These are phyloP conservation scores for Phaetusa simplex DNA, from an alignment of 2,113 vertebrate species.

Conservation along the genomic window DNA sequence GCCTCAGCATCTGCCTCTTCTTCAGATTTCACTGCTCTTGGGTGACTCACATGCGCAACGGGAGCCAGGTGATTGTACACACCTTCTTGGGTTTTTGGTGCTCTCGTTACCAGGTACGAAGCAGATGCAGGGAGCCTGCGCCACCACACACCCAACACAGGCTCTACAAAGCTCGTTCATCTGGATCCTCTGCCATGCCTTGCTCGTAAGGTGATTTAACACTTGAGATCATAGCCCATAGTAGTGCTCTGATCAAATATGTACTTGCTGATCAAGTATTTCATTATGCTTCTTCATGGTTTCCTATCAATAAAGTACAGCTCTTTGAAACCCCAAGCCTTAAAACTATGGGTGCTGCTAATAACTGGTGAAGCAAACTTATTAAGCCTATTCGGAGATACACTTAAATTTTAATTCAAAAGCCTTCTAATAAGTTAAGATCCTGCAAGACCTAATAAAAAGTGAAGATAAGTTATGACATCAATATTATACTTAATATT, in stretches of 20 bases:
- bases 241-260: rapidly evolving
- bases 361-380: neutral
- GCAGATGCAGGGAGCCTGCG: neutral
- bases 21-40: neutral
- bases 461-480: neutral
- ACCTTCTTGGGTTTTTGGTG: neutral
- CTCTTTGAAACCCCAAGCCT: neutral
- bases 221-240: neutral
- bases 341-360: neutral
- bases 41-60: rapidly evolving
- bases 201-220: neutral
- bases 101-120: neutral
- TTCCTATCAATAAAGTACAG: neutral
- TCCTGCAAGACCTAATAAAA: neutral
- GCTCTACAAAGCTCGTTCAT: neutral
- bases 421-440: neutral
- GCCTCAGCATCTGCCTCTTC: neutral
- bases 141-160: neutral
- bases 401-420: neutral
- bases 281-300: neutral
- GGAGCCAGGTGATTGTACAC: neutral
- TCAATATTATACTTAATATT: neutral
- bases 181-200: too few relatives aligned
- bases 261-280: neutral
- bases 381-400: neutral